Evolutionary conservation across 2,888 invertebrate species (phyloP), one percentile per base, ranked within the genome.

Genomic region (Allacma fusca): DNA sequence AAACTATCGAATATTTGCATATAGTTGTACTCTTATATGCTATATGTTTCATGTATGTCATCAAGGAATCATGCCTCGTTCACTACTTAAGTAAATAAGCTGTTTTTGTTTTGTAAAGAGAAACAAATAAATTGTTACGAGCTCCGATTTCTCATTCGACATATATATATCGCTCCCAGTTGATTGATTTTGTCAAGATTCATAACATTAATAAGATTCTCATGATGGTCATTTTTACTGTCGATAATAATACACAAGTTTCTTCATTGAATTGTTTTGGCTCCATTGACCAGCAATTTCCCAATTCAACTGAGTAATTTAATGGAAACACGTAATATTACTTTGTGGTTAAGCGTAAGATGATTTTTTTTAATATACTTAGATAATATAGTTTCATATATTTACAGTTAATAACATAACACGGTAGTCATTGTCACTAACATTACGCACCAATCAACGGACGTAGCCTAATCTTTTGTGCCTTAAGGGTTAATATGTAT

Each of bases 271-370:
- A n/a, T n/a, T n/a, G n/a, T n/a, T 59, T 70, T 70, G 70, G 70
- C 70, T 70, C 70, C 70, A 70, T 70, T 70, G 70, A 70, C 70
- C 70, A 70, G 70, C 70, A 70, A 70, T 70, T 44, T 50, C 26
- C 50, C 50, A 70, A 70, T 43, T 44, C 24, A 50, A 70, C 43
- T 70, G 69, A 69, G 69, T 40, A 24, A 70, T 5, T 40, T 40
- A 40, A 44, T 70, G 23, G 19, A 50, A 21, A 43, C 19, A 70
- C 21, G 28, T 50, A 44, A 67, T 34, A 67, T 19, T 67, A 28
- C 7, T 67, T 67, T 67, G 26, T 67, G 29, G 67, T 67, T 67
- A 67, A 67, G 67, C 67, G 67, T 67, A 67, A 67, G 67, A 34
- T 67, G 67, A 28, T 67, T 67, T 67, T 40, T 40, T n/a, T n/a